phyloP scores from a whole-genome alignment of 2,797 vertebrate genomes.

The Catostomus latipinnis region DNA sequence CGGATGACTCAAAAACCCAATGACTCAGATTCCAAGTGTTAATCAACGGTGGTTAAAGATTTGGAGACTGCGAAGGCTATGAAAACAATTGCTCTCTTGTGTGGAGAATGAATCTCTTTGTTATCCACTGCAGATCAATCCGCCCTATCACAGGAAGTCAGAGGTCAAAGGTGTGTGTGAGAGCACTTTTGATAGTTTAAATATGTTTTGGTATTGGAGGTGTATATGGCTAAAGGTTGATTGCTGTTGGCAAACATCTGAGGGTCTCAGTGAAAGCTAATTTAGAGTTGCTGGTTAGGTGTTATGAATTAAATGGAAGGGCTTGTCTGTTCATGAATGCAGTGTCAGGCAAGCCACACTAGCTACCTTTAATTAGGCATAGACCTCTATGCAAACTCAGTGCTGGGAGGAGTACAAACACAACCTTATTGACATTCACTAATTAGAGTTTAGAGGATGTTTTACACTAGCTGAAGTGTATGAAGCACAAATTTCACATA shows the following conservation, averaged over 20 bases:
- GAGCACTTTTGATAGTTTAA: background rate
- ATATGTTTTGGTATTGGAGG: background rate
- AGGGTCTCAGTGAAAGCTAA: background rate
- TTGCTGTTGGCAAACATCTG: background rate
- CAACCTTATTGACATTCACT: background rate
- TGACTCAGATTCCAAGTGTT: constrained; percentile 12
- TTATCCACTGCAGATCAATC: constrained; percentile 7
- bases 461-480: background rate
- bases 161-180: constrained; percentile 24
- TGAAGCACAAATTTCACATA: background rate
- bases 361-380: constrained; percentile 1
- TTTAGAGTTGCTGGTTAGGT: background rate
- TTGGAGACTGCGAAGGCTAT: background rate
- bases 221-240: background rate
- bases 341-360: background rate
- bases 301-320: constrained; percentile 13
- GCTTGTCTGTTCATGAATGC: constrained; percentile 36
- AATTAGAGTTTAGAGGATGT: background rate
- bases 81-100: constrained; percentile 29
- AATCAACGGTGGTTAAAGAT: background rate
- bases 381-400: background rate
- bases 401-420: background rate
- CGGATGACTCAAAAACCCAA: constrained; percentile 1
- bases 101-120: background rate
- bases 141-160: background rate